These are phyloP conservation scores for Steromphala cineraria DNA, from an alignment of 2,888 invertebrate genomes.

Conservation along the genomic window DNA sequence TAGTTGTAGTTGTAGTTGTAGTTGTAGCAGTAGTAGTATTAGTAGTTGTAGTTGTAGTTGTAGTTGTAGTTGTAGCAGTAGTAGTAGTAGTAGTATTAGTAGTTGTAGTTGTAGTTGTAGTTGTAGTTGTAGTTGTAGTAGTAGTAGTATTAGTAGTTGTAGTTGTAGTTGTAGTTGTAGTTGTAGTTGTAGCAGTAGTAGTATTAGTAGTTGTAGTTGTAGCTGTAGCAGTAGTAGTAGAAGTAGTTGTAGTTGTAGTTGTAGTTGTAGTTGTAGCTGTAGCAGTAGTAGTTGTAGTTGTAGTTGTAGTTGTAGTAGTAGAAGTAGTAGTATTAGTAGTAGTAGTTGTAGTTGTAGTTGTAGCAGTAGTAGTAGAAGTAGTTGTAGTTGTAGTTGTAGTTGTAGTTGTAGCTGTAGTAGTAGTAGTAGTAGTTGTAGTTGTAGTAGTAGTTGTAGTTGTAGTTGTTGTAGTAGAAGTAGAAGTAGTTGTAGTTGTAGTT, in stretches of 20 bases:
- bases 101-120: neutral
- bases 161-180: slow-evolving; percentile 11
- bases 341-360: no score
- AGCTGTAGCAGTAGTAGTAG: neutral
- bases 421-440: slow-evolving; percentile 36
- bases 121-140: neutral
- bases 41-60: neutral
- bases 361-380: neutral
- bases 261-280: no score
- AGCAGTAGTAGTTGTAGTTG: neutral
- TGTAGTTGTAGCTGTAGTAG: slow-evolving; percentile 18
- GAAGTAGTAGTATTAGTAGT: no score
- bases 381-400: neutral
- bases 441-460: slow-evolving; percentile 31
- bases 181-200: neutral
- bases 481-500: neutral
- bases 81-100: neutral
- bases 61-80: neutral
- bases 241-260: no score
- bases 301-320: slow-evolving; percentile 29
- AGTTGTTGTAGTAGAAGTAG: neutral
- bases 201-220: neutral
- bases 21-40: neutral
- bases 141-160: neutral
- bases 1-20: no score